phyloP scores from a whole-genome alignment of 1,140 invertebrate genomes.

The Mya arenaria region DNA sequence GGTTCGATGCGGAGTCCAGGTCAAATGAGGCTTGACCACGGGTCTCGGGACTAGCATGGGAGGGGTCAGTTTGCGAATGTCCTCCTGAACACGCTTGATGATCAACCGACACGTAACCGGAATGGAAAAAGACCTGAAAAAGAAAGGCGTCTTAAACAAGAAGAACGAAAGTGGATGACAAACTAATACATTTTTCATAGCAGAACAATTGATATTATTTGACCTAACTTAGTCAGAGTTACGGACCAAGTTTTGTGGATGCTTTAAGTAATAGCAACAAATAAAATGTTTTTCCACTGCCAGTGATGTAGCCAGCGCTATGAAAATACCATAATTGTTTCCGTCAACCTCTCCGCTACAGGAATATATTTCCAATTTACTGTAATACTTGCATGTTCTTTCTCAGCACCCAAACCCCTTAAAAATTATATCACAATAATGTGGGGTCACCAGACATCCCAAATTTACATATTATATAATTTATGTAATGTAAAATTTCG shows the following conservation, averaged over 20 bases:
- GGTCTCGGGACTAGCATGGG: constrained; percentile 53
- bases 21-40: constrained; percentile 21
- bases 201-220: not conserved
- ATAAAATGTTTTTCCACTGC: not conserved
- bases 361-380: constrained; percentile 12
- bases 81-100: constrained; percentile 83
- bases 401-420: too few relatives aligned
- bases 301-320: not conserved
- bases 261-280: not conserved
- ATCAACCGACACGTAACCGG: constrained; percentile 92
- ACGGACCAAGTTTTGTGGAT: not conserved
- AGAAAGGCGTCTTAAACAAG: too few relatives aligned
- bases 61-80: constrained; percentile 66
- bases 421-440: too few relatives aligned
- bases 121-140: constrained; percentile 90
- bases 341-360: not conserved
- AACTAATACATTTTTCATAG: too few relatives aligned
- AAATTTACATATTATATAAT: too few relatives aligned
- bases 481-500: too few relatives aligned
- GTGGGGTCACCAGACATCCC: too few relatives aligned
- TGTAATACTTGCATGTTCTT: too few relatives aligned
- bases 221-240: not conserved
- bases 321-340: not conserved
- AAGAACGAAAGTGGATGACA: too few relatives aligned
- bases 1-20: constrained; percentile 3